Conservation (phyloP, 2,888 invertebrate genomes). For the Parnassius smintheus region DNA sequence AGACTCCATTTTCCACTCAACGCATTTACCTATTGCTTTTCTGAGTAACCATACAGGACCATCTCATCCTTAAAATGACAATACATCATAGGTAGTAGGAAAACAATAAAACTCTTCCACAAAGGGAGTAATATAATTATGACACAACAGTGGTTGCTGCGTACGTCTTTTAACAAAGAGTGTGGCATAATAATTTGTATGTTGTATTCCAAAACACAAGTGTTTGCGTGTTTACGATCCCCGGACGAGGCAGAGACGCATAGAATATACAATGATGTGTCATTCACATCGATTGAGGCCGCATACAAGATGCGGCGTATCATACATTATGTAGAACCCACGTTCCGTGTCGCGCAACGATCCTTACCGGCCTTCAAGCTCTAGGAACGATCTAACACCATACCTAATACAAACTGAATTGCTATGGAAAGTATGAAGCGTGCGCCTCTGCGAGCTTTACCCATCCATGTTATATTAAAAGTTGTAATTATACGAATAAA, state of each 20-base stretch:
- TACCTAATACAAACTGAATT: neutral
- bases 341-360: conserved; percentile 55
- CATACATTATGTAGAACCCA: conserved; percentile 63
- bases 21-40: conserved; percentile 7
- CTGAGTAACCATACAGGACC: neutral
- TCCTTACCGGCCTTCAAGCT: conserved; percentile 47
- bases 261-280: conserved; percentile 78
- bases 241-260: conserved; percentile 67
- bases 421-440: neutral
- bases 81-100: conserved; percentile 15
- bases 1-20: conserved; percentile 29
- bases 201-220: conserved; percentile 66
- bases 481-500: neutral
- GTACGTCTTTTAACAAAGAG: conserved; percentile 34
- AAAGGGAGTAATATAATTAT: conserved; percentile 14
- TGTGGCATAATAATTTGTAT: conserved; percentile 50
- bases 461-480: neutral
- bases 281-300: conserved; percentile 76
- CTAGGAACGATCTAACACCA: conserved; percentile 11
- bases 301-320: conserved; percentile 68
- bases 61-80: conserved; percentile 12
- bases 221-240: conserved; percentile 74
- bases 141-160: conserved; percentile 15
- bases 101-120: conserved; percentile 18
- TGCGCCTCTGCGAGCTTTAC: neutral